Conservation (phyloP, 2,113 vertebrate genomes). For the Centrocercus urophasianus region DNA sequence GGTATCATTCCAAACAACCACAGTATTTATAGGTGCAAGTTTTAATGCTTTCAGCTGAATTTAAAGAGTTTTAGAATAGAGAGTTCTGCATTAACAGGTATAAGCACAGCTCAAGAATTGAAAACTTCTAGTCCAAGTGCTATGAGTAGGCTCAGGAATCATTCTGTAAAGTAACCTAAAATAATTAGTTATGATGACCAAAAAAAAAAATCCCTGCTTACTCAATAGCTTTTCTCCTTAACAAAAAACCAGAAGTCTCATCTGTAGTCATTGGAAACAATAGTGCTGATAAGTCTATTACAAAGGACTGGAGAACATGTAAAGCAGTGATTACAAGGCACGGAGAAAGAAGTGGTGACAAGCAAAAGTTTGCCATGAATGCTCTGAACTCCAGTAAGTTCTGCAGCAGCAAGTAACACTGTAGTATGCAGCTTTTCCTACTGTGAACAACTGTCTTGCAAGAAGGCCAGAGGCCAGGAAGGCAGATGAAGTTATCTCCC, state of each 20-base stretch:
- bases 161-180: not conserved
- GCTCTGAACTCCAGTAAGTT: not conserved
- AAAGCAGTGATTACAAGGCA: not conserved
- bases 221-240: not conserved
- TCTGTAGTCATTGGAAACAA: not conserved
- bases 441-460: not conserved
- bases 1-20: not conserved
- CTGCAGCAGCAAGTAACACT: not conserved
- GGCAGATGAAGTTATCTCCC: not conserved
- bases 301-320: not conserved
- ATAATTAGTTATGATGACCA: not conserved
- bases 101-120: rapidly evolving
- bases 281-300: not conserved
- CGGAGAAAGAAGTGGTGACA: not conserved
- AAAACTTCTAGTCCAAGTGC: not conserved
- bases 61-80: not conserved
- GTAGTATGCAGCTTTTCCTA: constrained; percentile 1
- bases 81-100: not conserved
- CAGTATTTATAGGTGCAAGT: not conserved
- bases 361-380: not conserved
- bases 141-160: not conserved
- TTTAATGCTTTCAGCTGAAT: not conserved
- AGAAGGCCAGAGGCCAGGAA: not conserved
- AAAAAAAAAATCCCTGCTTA: not conserved
- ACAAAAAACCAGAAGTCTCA: not conserved